Evolutionary conservation across 2,113 vertebrate species (phyloP).

Genomic region (Hystrix cristata): DNA sequence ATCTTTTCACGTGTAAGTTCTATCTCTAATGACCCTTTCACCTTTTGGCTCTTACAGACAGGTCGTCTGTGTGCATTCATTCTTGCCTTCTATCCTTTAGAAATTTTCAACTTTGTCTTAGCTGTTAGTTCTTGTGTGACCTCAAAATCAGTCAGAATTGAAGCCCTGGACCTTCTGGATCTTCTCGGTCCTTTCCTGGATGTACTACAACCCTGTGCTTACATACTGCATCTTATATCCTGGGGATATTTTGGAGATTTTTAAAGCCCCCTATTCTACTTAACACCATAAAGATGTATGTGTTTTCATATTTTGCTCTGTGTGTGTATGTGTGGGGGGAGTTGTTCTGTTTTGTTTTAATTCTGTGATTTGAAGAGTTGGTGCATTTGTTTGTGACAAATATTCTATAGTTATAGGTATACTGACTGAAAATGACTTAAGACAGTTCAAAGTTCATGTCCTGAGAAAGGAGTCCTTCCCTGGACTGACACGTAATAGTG

Average conservation of each 20-base stretch:
- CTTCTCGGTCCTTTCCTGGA: not conserved
- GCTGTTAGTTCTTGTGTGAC: not conserved
- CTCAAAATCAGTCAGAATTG: not conserved
- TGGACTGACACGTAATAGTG: not conserved
- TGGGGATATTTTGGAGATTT: not conserved
- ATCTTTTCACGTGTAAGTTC: not conserved
- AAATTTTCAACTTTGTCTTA: not conserved
- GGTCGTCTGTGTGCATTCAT: not conserved
- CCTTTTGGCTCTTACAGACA: not conserved
- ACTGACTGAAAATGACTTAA: not conserved
- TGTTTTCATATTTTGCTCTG: not conserved
- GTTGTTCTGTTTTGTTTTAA: not conserved
- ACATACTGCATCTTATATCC: not conserved
- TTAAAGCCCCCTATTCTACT: not conserved
- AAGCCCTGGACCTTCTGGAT: too few relatives aligned
- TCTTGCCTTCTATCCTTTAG: not conserved
- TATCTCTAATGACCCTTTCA: not conserved
- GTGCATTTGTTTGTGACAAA: constrained; percentile 20
- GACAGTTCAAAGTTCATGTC: not conserved
- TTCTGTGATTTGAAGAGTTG: not conserved
- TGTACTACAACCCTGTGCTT: accelerated
- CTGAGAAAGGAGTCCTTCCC: not conserved
- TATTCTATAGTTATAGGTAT: not conserved
- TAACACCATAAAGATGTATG: not conserved
- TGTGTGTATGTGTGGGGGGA: too few relatives aligned